Conservation (phyloP, 1,140 invertebrate species). For the Euborellia annulipes region DNA sequence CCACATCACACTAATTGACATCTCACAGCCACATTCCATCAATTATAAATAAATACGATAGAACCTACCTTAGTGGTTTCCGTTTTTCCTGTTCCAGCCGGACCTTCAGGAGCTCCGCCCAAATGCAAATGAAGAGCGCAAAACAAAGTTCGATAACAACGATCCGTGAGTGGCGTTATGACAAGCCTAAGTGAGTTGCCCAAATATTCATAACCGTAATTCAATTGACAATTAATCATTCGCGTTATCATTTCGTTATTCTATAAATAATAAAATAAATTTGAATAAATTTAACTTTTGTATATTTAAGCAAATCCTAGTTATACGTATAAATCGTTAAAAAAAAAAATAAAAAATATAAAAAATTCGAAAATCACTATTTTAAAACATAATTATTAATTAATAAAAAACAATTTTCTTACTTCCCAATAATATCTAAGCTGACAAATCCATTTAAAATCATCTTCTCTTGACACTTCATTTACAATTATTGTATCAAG, state of each 20-base stretch:
- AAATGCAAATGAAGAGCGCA: constrained; percentile 66
- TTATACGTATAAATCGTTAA: constrained; percentile 1
- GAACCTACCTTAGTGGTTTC: constrained; percentile 75
- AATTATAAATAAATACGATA: too few species aligned
- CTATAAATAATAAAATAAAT: constrained; percentile 11
- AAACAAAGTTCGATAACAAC: constrained; percentile 84
- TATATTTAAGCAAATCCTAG: background rate
- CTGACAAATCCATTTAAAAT: constrained; percentile 86
- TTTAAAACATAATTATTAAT: too few species aligned
- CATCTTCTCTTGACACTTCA: constrained; percentile 51
- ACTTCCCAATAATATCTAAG: constrained; percentile 92
- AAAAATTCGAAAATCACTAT: constrained; percentile 10
- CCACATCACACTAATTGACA: too few species aligned
- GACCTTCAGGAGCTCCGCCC: constrained; percentile 83
- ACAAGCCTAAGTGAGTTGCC: constrained; percentile 68
- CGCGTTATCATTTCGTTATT: background rate
- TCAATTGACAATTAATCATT: constrained; percentile 40
- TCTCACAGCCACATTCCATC: too few species aligned
- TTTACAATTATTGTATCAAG: constrained; percentile 51
- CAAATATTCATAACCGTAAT: constrained; percentile 65
- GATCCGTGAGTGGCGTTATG: constrained; percentile 70
- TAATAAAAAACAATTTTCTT: constrained; percentile 20
- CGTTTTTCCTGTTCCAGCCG: constrained; percentile 90
- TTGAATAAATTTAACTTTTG: too few species aligned
- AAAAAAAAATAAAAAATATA: background rate